Evolutionary conservation across 2,888 invertebrate species (phyloP).

Genomic region (Liopterus haemorrhoidalis): DNA sequence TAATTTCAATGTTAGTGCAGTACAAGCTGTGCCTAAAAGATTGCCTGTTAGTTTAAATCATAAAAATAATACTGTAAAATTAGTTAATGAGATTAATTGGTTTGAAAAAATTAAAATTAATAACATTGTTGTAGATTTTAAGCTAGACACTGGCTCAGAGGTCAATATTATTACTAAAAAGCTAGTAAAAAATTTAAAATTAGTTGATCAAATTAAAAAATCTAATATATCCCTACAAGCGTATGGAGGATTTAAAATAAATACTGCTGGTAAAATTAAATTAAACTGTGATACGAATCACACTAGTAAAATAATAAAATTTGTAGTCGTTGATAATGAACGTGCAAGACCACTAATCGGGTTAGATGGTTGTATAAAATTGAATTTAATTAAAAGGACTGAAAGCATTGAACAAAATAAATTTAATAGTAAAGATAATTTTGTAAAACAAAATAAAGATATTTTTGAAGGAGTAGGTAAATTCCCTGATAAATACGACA

Average conservation of each 20-base stretch:
- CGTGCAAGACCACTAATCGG: slow-evolving; percentile 4
- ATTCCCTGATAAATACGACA: slow-evolving; percentile 1
- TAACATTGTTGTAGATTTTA: slow-evolving; percentile 6
- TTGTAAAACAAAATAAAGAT: slow-evolving; percentile 1
- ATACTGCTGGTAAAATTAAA: slow-evolving; percentile 1
- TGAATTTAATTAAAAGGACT: slow-evolving; percentile 9
- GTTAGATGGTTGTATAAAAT: slow-evolving; percentile 2
- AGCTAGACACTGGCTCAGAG: slow-evolving; percentile 18
- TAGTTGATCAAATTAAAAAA: background rate
- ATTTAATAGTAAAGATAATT: slow-evolving; percentile 1
- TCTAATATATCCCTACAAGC: no score
- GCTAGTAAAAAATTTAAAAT: slow-evolving; percentile 3
- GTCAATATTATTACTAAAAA: slow-evolving; percentile 14
- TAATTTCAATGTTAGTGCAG: no score
- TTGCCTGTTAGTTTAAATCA: no score
- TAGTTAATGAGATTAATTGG: slow-evolving; percentile 12
- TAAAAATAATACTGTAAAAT: no score
- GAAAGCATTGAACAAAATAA: slow-evolving; percentile 23
- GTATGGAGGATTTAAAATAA: slow-evolving; percentile 4
- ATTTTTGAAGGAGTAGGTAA: slow-evolving; percentile 5
- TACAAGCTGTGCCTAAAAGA: no score
- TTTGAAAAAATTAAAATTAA: slow-evolving; percentile 11
- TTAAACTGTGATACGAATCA: slow-evolving; percentile 3
- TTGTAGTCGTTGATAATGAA: slow-evolving; percentile 7
- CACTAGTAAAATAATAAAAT: background rate